Base-by-base conservation (phyloP, 2,113 vertebrate genomes). In the Tetraodon nigroviridis region DNA sequence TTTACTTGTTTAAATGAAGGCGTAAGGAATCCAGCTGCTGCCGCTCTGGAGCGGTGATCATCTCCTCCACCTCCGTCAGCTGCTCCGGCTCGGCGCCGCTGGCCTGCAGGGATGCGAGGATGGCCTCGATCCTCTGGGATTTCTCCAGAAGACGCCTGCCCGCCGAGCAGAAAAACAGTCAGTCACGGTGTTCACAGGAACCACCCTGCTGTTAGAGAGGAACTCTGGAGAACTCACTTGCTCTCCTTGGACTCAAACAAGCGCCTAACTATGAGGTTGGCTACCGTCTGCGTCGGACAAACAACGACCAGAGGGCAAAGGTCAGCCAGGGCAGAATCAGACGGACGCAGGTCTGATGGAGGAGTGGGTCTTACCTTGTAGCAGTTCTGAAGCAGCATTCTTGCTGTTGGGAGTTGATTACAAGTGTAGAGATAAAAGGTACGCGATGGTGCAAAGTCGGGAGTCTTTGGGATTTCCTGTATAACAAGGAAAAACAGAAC, bases 381-480 rank as follows among this genome's bases (percentile, higher is more conserved):
- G 73, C 94, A 97, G 20, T 90, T 83, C 72, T 96, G 94, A 21
- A 97, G 88, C 67, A 96, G 83, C 90, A 97, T 91, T 12, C 93
- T 90, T 0, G 92, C 92, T 0, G 92, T 90, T 0, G 92, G 75
- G 5, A 90, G 87, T 24, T 93, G 86, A 63, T 93, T 95, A 55
- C 95, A 94, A 0, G 94, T 92, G 69, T 97, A 98, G 53, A 98
- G 90, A 84, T 97, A 98, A 86, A 98, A 97, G 15, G 95, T 98
- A 50, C 95, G 89, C 47, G 95, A 96, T 0, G 95, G 95, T 0
- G 95, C 95, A 0, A 93, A 93, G 80, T 98, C 95, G 0, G 95
- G 95, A 0, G 95, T 97, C 84, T 98, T 98, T 17, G 95, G 95
- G 73, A 98, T 92, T 90, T 98, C 95, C 95, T 98, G 58, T 54